Evolutionary conservation across 2,113 vertebrate species (phyloP).

Genomic region (Crotalus viridis): DNA sequence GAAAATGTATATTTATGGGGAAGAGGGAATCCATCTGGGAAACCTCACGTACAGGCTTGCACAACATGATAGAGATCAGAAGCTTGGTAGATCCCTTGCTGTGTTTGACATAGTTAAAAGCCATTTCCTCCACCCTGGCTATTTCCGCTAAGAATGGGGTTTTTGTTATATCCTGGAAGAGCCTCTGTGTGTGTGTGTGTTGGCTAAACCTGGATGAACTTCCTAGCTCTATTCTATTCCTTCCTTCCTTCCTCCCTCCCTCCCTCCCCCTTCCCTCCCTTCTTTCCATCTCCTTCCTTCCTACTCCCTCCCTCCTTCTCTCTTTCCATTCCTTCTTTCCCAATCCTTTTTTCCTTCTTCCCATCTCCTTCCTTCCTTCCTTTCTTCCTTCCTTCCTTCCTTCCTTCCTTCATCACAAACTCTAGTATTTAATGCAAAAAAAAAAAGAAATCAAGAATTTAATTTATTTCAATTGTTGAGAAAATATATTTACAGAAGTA

Average conservation of each 20-base stretch:
- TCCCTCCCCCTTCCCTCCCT: conserved; percentile 19
- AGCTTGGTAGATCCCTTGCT: not conserved
- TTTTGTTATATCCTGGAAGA: not conserved
- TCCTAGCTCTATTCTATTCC: conserved; percentile 34
- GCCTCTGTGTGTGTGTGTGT: not conserved
- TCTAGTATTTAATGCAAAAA: conserved; percentile 60
- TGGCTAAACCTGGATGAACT: conserved; percentile 62
- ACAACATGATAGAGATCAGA: not conserved
- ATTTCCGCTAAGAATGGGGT: not conserved
- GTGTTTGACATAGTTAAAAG: conserved; percentile 1
- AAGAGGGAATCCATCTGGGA: not conserved
- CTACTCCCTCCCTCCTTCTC: not conserved
- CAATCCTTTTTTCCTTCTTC: conserved; percentile 25
- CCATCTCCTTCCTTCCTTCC: not conserved
- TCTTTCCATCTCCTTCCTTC: too few relatives aligned
- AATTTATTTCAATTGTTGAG: conserved; percentile 49
- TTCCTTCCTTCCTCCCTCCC: too few relatives aligned
- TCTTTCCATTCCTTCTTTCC: not conserved
- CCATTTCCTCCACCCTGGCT: not conserved
- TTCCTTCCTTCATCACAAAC: not conserved
- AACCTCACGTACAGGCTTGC: not conserved
- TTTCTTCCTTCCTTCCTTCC: not conserved
- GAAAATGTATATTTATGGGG: not conserved
- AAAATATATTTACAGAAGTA: too few relatives aligned
- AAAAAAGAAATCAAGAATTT: conserved; percentile 43